Conservation (phyloP, 1,140 invertebrate species). For the Drosophila prosaltans region DNA sequence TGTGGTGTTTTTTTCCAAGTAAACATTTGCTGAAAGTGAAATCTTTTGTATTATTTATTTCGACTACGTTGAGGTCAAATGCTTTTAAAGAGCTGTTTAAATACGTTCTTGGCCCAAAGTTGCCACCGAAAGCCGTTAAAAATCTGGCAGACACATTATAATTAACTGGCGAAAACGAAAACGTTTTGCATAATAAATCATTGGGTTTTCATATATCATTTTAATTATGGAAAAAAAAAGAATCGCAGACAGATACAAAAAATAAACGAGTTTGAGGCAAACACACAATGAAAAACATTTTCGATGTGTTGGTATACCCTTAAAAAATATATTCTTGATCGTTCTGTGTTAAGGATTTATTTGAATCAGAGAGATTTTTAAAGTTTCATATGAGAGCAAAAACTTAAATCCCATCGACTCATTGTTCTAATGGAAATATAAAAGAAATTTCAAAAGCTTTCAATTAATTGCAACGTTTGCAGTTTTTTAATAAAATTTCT, state of each 20-base stretch:
- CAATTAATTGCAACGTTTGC: too few relatives aligned
- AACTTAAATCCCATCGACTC: too few relatives aligned
- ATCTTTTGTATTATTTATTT: neutral
- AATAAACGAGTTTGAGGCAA: constrained; percentile 14
- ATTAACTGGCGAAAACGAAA: constrained; percentile 42
- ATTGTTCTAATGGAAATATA: too few relatives aligned
- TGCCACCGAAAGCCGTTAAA: constrained; percentile 1
- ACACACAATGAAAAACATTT: neutral
- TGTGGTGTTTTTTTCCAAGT: neutral
- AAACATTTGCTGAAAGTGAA: constrained; percentile 48
- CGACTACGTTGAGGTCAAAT: neutral
- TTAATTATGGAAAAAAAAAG: constrained; percentile 45
- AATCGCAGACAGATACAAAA: constrained; percentile 16
- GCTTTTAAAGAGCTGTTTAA: constrained; percentile 20
- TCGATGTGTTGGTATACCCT: neutral
- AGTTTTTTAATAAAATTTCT: too few relatives aligned
- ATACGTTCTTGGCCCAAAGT: constrained; percentile 50
- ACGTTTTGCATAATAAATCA: constrained; percentile 65
- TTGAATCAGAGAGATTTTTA: too few relatives aligned
- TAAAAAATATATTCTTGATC: neutral
- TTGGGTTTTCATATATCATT: constrained; percentile 51
- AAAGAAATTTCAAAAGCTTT: too few relatives aligned
- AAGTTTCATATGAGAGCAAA: too few relatives aligned
- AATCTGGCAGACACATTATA: constrained; percentile 24
- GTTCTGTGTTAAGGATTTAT: too few relatives aligned